Base-by-base conservation (phyloP, 2,797 vertebrate species). In the Odontamblyopus lacepedii region DNA sequence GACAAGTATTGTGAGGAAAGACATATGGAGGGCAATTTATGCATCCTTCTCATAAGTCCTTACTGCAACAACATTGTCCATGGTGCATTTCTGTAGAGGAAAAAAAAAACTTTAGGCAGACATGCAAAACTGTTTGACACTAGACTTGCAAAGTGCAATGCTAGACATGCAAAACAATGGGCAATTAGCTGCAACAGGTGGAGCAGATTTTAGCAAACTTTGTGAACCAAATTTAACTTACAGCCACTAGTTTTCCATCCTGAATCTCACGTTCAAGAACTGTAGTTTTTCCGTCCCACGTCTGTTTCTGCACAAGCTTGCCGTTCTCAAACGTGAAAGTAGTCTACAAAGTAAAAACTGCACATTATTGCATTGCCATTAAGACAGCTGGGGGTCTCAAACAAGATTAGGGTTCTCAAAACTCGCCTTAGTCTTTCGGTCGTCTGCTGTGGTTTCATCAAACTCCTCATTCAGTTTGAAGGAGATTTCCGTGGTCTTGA, bases 271-370 rank as follows among this genome's bases (percentile, higher is more conserved):
- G 93, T 70, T 94, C 96, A 72, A 99, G 91, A 0, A 88, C 95
- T 0, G 96, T 97, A 7, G 91, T 93, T 84, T 98, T 97, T 60
- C 94, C 97, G 26, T 96, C 95, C 98, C 97, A 99, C 4, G 88
- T 91, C 88, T 99, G 98, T 53, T 93, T 94, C 74, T 99, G 98
- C 67, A 95, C 85, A 16, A 99, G 55, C 50, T 95, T 94, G 4
- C 95, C 96, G 86, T 95, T 94, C 50, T 95, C 92, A 67, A 97
- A 73, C 1, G 93, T 96, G 74, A 99, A 15, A 0, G 89, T 19
- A 15, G 95, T 98, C 98, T 99, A 85, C 29, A 91, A 88, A 70
- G 13, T 4, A 26, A 23, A 63, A 38, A 9, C 27, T 4, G 1
- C 29, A 29, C 2, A 53, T 27, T 29, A 48, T 6, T 16, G 19